phyloP scores from a whole-genome alignment of 2,113 vertebrate genomes.

The Sprattus sprattus region DNA sequence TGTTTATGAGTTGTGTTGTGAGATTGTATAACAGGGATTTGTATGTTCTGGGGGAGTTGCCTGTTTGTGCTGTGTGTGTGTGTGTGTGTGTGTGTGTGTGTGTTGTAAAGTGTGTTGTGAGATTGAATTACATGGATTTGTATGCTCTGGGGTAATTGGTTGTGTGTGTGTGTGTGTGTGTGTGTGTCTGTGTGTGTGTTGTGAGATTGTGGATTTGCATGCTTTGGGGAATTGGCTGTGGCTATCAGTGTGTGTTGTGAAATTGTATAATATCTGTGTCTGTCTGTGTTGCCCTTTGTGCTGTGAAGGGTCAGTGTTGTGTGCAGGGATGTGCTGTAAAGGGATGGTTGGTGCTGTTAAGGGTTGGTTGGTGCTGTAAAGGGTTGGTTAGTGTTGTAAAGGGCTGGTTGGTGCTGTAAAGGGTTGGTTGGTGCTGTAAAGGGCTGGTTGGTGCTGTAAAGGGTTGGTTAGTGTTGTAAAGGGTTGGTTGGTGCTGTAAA shows the following conservation, averaged over 20 bases:
- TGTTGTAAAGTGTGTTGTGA: neutral
- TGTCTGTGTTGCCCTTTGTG: neutral
- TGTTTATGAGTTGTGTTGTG: neutral
- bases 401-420: no score
- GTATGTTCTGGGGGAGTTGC: neutral
- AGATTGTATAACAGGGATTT: neutral
- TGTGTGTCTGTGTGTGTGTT: neutral
- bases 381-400: no score
- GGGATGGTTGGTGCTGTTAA: no score
- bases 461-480: no score
- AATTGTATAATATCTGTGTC: neutral
- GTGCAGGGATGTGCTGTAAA: no score
- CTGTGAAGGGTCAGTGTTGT: neutral
- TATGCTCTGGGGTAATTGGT: neutral
- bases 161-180: constrained; percentile 6
- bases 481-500: no score
- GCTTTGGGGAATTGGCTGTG: neutral
- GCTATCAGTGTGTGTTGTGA: neutral
- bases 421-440: no score
- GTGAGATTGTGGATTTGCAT: neutral
- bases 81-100: neutral
- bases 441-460: no score
- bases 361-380: no score
- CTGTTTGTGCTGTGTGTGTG: neutral
- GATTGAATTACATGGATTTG: neutral